phyloP scores from a whole-genome alignment of 2,113 vertebrate genomes.

The Cricetomys ansorgei region DNA sequence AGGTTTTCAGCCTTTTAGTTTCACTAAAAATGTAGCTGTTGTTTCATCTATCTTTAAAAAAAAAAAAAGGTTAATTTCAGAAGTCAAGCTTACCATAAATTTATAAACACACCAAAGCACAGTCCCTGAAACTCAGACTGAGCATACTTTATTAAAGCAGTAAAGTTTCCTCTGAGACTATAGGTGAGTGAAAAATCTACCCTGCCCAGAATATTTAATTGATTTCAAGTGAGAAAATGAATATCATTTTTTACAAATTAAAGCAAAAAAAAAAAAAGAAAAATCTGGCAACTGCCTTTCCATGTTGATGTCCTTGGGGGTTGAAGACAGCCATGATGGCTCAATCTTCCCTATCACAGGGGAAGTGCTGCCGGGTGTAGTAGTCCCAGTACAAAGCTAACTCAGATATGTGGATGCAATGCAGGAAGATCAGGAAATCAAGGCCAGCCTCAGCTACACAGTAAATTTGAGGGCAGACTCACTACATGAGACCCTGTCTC shows the following conservation, averaged over 20 bases:
- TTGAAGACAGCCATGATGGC: constrained; percentile 74
- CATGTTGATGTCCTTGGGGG: constrained; percentile 69
- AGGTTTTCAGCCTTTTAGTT: neutral
- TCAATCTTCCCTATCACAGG: constrained; percentile 65
- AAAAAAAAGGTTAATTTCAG: constrained; percentile 91
- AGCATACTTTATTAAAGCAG: constrained; percentile 87
- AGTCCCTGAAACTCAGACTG: constrained; percentile 87
- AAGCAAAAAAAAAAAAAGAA: constrained; percentile 72
- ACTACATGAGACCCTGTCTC: neutral
- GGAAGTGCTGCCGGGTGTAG: constrained; percentile 62
- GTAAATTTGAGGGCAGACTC: neutral
- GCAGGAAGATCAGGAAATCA: neutral
- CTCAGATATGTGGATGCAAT: neutral
- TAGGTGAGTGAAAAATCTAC: constrained; percentile 81
- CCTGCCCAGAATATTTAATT: constrained; percentile 66
- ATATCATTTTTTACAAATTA: constrained; percentile 26
- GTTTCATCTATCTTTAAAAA: constrained; percentile 61
- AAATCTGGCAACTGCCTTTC: constrained; percentile 75
- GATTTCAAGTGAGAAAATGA: constrained; percentile 79
- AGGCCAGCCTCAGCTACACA: neutral
- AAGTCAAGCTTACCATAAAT: constrained; percentile 86
- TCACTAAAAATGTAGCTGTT: constrained; percentile 22
- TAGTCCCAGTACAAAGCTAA: neutral
- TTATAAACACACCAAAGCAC: constrained; percentile 92
- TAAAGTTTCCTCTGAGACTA: constrained; percentile 78